Evolutionary conservation across 1,140 invertebrate species (phyloP).

Genomic region (Formica selysi): DNA sequence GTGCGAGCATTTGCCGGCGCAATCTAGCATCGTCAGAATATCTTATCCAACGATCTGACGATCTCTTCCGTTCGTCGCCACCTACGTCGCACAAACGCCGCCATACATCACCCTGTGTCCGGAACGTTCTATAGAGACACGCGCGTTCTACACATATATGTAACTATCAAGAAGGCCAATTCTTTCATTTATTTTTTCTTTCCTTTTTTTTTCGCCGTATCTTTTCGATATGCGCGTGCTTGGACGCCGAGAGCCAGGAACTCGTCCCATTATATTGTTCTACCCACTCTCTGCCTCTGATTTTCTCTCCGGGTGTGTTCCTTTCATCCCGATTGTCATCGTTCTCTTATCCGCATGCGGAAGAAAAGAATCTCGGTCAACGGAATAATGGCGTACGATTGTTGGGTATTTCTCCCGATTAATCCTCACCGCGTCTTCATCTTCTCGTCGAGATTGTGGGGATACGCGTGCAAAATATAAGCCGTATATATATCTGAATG

Average conservation of each 20-base stretch:
- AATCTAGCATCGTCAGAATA: conserved; percentile 72
- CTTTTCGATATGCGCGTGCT: conserved; percentile 24
- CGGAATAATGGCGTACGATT: conserved; percentile 68
- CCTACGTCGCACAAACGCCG: conserved; percentile 58
- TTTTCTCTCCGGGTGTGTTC: background rate
- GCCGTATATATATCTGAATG: conserved; percentile 18
- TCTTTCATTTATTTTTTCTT: background rate
- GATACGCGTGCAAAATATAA: conserved; percentile 23
- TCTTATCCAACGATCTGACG: conserved; percentile 68
- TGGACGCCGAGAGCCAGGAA: background rate
- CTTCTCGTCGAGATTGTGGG: conserved; percentile 49
- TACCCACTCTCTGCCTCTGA: background rate
- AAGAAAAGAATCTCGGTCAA: conserved; percentile 38
- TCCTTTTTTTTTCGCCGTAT: background rate
- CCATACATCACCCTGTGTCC: conserved; percentile 59
- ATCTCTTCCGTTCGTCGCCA: conserved; percentile 65
- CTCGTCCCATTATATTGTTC: conserved; percentile 28
- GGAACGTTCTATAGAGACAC: background rate
- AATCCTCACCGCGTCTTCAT: conserved; percentile 49
- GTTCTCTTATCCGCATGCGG: conserved; percentile 5
- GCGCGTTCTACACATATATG: background rate
- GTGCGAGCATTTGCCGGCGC: conserved; percentile 48
- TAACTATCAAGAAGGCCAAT: conserved; percentile 35
- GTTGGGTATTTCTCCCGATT: conserved; percentile 67
- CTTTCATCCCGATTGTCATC: conserved; percentile 35